phyloP scores from a whole-genome alignment of 2,113 vertebrate species.

The Oncorhynchus mykiss region DNA sequence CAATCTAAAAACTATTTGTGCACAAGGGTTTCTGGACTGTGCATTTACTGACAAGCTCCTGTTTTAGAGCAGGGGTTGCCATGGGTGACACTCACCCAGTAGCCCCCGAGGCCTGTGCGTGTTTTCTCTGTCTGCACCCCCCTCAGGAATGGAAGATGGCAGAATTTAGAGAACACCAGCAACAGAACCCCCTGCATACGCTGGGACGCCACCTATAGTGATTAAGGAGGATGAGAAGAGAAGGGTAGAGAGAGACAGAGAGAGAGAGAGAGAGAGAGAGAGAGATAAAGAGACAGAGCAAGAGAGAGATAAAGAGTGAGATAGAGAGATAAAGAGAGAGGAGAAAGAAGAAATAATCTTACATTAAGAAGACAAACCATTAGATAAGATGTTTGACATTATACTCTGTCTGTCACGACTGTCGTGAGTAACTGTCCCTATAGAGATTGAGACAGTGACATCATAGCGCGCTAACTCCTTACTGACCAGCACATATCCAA shows the following conservation, averaged over 20 bases:
- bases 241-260: too few species aligned
- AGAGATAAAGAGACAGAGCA: not conserved
- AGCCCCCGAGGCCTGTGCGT: slow-evolving; percentile 83
- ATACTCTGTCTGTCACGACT: too few species aligned
- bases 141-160: slow-evolving; percentile 85
- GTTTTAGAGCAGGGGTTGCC: not conserved
- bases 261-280: not conserved
- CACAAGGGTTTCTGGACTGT: not conserved
- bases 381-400: too few species aligned
- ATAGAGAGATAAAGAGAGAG: too few species aligned
- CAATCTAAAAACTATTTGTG: not conserved
- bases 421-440: not conserved
- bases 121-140: slow-evolving; percentile 90
- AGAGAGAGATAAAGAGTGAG: too few species aligned
- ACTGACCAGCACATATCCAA: slow-evolving; percentile 94
- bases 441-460: not conserved
- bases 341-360: too few species aligned
- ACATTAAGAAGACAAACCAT: too few species aligned
- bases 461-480: slow-evolving; percentile 26
- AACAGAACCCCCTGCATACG: slow-evolving; percentile 96
- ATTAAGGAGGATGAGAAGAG: not conserved
- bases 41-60: not conserved
- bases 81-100: slow-evolving; percentile 75
- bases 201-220: slow-evolving; percentile 86
- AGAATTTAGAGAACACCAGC: slow-evolving; percentile 91